A percentile compares a stretch with the other conserved stretches of the same genome.
These are phyloP conservation scores for Trachelus tabidus DNA, from an alignment of 2,888 invertebrate genomes.

Conservation along the genomic window DNA sequence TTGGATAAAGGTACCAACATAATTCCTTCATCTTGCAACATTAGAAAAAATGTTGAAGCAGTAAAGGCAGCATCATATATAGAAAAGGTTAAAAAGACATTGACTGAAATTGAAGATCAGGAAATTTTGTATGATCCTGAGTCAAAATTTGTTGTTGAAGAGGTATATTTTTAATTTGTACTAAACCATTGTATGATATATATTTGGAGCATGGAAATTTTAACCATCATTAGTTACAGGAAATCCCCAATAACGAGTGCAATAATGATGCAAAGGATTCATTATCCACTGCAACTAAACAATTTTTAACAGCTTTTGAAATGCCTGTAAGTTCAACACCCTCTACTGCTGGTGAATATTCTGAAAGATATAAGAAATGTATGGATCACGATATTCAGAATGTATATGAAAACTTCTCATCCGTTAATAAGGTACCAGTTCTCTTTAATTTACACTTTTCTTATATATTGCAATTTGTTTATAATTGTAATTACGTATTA, in stretches of 20 bases:
- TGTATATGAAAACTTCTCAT: constrained; percentile 34
- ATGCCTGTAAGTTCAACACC: too few species aligned
- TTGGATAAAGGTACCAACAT: constrained; percentile 14
- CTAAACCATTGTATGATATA: neutral
- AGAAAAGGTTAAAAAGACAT: constrained; percentile 22
- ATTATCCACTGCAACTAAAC: constrained; percentile 10
- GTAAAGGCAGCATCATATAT: constrained; percentile 29
- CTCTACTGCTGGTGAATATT: too few species aligned
- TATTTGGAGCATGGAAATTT: neutral
- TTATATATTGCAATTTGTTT: neutral
- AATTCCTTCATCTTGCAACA: constrained; percentile 17
- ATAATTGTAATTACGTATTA: neutral
- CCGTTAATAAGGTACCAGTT: constrained; percentile 39
- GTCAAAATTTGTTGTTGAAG: too few species aligned
- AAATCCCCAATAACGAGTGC: neutral
- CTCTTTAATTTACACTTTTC: neutral
- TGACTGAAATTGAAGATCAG: neutral
- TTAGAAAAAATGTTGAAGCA: constrained; percentile 28
- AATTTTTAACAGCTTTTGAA: constrained; percentile 42
- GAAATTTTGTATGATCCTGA: neutral
- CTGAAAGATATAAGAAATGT: too few species aligned
- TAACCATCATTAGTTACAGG: too few species aligned
- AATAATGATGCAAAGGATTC: neutral
- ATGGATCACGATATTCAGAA: constrained; percentile 23
- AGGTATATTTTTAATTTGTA: neutral